Percentiles rank a stretch among this genome's conserved stretches.
Evolutionary conservation across 2,113 vertebrate genomes (phyloP).

Genomic region (Argyrosomus japonicus): DNA sequence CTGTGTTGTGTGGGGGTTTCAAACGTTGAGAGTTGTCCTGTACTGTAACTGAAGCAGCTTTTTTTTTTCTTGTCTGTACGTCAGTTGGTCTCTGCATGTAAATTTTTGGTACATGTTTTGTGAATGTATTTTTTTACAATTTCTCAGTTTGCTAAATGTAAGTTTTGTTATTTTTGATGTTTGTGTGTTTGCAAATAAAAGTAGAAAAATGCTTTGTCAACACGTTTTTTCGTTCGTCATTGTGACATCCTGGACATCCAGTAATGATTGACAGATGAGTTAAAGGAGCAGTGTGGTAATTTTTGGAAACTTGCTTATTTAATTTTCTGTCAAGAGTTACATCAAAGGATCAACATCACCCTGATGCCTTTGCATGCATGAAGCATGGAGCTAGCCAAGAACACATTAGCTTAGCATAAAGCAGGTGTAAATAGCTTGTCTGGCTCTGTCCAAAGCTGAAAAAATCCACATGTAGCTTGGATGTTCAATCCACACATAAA

Average conservation of each 20-base stretch:
- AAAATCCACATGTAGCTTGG: neutral
- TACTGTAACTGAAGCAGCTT: constrained; percentile 56
- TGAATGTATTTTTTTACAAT: constrained; percentile 80
- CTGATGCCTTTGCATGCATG: neutral
- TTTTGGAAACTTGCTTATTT: neutral
- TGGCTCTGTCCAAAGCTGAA: neutral
- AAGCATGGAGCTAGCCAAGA: neutral
- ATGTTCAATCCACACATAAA: neutral
- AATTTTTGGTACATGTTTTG: constrained; percentile 66
- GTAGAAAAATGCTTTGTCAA: constrained; percentile 41
- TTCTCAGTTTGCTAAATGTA: constrained; percentile 64
- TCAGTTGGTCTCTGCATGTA: constrained; percentile 62
- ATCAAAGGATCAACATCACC: neutral
- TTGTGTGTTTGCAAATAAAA: constrained; percentile 79
- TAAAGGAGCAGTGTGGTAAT: neutral
- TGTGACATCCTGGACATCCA: neutral
- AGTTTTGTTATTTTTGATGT: constrained; percentile 68
- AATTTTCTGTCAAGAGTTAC: neutral
- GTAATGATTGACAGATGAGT: neutral
- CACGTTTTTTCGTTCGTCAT: constrained; percentile 2
- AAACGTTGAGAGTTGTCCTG: constrained; percentile 39
- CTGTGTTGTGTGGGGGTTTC: constrained; percentile 26
- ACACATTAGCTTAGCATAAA: neutral
- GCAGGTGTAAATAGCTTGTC: too few relatives aligned
- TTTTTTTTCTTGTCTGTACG: constrained; percentile 35